Conservation (phyloP, 1,140 invertebrate species). For the Drosophila punjabiensis region DNA sequence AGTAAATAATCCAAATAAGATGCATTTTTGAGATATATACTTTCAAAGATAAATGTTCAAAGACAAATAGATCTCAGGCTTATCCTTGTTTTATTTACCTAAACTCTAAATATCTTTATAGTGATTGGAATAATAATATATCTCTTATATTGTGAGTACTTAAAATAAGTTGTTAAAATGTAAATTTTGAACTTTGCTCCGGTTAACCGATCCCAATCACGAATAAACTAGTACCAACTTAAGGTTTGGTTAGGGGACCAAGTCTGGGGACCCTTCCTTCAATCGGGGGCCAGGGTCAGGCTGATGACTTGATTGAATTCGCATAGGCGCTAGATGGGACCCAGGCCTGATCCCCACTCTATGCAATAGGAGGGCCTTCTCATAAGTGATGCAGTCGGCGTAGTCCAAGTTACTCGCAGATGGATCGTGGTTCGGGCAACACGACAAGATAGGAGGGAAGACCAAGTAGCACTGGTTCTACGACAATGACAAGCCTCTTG, state of each 20-base stretch:
- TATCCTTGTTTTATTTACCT: too few relatives aligned
- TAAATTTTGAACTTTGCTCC: conserved; percentile 1
- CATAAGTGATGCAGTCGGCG: conserved; percentile 73
- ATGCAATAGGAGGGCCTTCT: conserved; percentile 14
- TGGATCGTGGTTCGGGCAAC: conserved; percentile 60
- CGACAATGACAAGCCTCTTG: conserved; percentile 65
- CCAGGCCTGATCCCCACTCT: background rate
- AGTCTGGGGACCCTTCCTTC: conserved; percentile 2
- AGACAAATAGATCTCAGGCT: too few relatives aligned
- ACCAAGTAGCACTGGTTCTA: conserved; percentile 3
- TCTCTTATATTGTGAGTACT: background rate
- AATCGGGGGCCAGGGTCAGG: conserved; percentile 40
- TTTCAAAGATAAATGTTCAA: too few relatives aligned
- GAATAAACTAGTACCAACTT: conserved; percentile 8
- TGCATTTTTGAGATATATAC: too few relatives aligned
- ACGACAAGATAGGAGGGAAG: conserved; percentile 17
- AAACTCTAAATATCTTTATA: background rate
- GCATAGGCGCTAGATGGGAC: conserved; percentile 54
- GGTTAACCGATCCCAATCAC: conserved; percentile 17
- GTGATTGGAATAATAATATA: background rate
- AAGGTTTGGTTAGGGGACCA: background rate
- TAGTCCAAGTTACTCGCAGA: conserved; percentile 66
- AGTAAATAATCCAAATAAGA: background rate
- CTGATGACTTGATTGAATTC: conserved; percentile 75
- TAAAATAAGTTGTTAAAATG: background rate